Evolutionary conservation across 1,140 invertebrate genomes (phyloP).

Genomic region (Conus betulinus): DNA sequence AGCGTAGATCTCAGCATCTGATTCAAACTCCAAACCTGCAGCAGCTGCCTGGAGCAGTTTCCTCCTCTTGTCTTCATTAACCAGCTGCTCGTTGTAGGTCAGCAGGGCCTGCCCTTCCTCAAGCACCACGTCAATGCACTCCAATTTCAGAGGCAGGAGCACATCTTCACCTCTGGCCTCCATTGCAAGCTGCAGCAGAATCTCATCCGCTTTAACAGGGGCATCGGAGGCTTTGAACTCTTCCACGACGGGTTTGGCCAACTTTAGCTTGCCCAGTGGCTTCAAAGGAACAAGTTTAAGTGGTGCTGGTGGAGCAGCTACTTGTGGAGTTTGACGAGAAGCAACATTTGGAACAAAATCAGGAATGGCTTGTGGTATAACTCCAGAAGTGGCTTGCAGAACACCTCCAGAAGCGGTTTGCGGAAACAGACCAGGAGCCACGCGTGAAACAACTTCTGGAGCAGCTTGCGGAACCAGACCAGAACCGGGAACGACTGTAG

Average conservation of each 20-base stretch:
- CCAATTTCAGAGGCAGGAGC: constrained; percentile 22
- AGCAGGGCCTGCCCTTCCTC: constrained; percentile 51
- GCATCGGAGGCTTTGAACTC: not conserved
- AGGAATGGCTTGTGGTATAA: no score
- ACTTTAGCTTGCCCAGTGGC: constrained; percentile 1
- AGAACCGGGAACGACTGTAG: no score
- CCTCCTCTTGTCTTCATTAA: constrained; percentile 5
- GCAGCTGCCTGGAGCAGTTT: constrained; percentile 25
- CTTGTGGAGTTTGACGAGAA: no score
- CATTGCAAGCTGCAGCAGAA: constrained; percentile 55
- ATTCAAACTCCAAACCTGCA: constrained; percentile 20
- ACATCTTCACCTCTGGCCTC: not conserved
- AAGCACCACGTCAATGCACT: constrained; percentile 44
- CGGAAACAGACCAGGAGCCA: no score
- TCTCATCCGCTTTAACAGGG: constrained; percentile 43
- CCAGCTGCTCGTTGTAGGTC: constrained; percentile 30
- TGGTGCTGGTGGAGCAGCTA: not conserved
- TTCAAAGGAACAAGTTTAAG: not conserved
- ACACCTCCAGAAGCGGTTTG: no score
- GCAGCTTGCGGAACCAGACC: no score
- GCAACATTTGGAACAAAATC: no score
- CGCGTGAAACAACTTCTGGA: no score
- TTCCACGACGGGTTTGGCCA: not conserved
- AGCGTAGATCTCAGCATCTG: constrained; percentile 42
- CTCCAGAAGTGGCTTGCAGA: no score